These are phyloP conservation scores for Samia ricini DNA, from an alignment of 1,140 invertebrate species.

Conservation along the genomic window DNA sequence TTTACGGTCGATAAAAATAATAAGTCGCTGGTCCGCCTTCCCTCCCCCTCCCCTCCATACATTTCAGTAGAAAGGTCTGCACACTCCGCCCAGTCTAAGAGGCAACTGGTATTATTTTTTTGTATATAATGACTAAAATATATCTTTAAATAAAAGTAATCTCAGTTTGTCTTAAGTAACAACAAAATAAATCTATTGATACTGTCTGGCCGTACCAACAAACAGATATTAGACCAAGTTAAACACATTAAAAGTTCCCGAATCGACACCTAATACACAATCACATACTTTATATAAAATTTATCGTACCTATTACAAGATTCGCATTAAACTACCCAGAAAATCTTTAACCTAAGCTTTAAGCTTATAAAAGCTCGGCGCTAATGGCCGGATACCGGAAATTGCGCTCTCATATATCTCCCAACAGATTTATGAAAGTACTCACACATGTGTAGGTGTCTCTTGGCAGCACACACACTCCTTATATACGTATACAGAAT, in stretches of 20 bases:
- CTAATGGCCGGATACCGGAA: constrained; percentile 92
- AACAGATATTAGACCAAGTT: constrained; percentile 72
- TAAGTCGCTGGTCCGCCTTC: constrained; percentile 37
- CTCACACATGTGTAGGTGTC: constrained; percentile 72
- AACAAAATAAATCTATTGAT: background rate
- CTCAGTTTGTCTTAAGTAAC: background rate
- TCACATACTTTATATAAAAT: constrained; percentile 77
- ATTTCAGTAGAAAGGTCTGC: constrained; percentile 19
- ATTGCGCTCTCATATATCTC: constrained; percentile 92
- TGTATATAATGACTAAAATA: constrained; percentile 70
- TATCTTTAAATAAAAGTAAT: constrained; percentile 21
- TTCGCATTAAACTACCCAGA: constrained; percentile 78
- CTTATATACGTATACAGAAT: constrained; percentile 21
- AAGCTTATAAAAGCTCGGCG: constrained; percentile 81
- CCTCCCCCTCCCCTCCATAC: constrained; percentile 17
- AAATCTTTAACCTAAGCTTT: constrained; percentile 80
- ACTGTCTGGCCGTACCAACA: constrained; percentile 14
- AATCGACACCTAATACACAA: constrained; percentile 76
- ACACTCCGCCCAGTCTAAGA: constrained; percentile 45
- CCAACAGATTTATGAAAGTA: constrained; percentile 92
- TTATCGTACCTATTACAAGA: constrained; percentile 78
- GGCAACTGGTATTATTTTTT: constrained; percentile 74
- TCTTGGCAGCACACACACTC: constrained; percentile 45
- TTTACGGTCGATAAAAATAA: constrained; percentile 64
- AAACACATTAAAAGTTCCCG: constrained; percentile 73